phyloP scores from a whole-genome alignment of 2,113 vertebrate genomes.

The Takifugu bimaculatus region DNA sequence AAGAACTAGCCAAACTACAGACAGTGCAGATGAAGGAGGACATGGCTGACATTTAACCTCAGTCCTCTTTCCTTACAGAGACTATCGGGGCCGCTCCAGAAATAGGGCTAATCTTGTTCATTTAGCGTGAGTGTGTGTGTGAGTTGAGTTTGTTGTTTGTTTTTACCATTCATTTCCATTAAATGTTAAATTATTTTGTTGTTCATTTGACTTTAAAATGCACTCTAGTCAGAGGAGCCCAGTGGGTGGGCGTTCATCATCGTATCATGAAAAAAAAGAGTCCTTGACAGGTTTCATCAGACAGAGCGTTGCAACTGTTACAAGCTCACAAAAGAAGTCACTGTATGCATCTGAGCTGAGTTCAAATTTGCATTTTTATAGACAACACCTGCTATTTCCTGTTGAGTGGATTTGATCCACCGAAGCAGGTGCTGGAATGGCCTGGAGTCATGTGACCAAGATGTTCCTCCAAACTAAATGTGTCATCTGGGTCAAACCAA shows the following conservation, averaged over 20 bases:
- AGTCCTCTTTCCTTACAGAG: constrained; percentile 49
- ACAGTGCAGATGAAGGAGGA: constrained; percentile 97
- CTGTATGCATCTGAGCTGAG: constrained; percentile 48
- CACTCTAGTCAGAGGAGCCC: constrained; percentile 57
- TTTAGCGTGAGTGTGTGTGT: constrained; percentile 48
- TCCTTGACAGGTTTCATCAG: constrained; percentile 25
- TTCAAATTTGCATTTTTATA: constrained; percentile 72
- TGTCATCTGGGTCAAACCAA: constrained; percentile 72
- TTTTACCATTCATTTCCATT: constrained; percentile 62
- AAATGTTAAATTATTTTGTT: constrained; percentile 77
- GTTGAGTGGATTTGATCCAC: constrained; percentile 73
- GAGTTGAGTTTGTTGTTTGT: constrained; percentile 12
- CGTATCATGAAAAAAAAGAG: constrained; percentile 36
- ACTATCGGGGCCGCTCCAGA: constrained; percentile 41
- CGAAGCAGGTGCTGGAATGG: constrained; percentile 73
- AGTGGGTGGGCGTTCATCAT: constrained; percentile 37
- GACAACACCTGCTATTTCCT: constrained; percentile 74
- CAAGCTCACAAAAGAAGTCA: constrained; percentile 37
- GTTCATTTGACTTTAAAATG: constrained; percentile 65
- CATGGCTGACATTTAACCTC: constrained; percentile 87
- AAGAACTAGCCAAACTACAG: constrained; percentile 97
- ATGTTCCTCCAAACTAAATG: constrained; percentile 75
- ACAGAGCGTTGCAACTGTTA: constrained; percentile 36
- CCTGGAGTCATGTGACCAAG: constrained; percentile 66
- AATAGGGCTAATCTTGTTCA: constrained; percentile 60